These are phyloP conservation scores for Danio jaintianensis DNA, from an alignment of 2,797 vertebrate species.

Conservation along the genomic window DNA sequence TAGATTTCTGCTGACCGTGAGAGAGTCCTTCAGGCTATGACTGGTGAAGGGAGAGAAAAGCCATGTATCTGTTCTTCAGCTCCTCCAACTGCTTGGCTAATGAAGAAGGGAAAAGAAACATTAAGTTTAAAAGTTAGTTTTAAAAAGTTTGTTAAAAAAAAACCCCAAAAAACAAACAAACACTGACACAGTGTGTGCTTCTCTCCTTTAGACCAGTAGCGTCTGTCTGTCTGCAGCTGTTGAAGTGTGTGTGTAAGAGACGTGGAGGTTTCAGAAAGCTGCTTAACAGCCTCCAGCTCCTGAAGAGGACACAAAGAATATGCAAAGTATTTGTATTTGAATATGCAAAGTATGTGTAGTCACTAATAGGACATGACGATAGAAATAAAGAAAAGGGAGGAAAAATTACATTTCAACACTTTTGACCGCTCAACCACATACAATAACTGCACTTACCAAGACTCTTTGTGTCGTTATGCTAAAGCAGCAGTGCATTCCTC, in stretches of 20 bases:
- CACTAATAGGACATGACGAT: background rate
- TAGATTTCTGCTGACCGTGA: background rate
- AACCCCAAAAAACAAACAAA: background rate
- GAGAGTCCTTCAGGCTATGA: constrained; percentile 18
- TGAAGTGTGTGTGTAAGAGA: constrained; percentile 62
- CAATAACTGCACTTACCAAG: too few relatives aligned
- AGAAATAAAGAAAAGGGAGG: too few relatives aligned
- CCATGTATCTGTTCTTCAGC: constrained; percentile 63
- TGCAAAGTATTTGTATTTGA: background rate
- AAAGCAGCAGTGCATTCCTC: too few relatives aligned
- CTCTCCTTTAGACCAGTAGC: constrained; percentile 70
- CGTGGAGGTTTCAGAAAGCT: constrained; percentile 69
- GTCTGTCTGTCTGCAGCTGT: constrained; percentile 64
- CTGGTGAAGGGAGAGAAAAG: constrained; percentile 60
- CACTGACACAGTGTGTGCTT: constrained; percentile 72
- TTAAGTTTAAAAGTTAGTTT: background rate
- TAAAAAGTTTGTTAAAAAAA: background rate
- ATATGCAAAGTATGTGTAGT: background rate
- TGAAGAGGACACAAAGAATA: constrained; percentile 39
- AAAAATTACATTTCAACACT: background rate
- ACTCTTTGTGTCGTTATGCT: too few relatives aligned
- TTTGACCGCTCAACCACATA: too few relatives aligned
- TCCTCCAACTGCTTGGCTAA: constrained; percentile 74
- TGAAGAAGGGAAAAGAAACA: constrained; percentile 51
- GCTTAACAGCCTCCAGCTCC: constrained; percentile 74